Base-by-base conservation (phyloP, 2,888 invertebrate species). In the Drosophila histrio region DNA sequence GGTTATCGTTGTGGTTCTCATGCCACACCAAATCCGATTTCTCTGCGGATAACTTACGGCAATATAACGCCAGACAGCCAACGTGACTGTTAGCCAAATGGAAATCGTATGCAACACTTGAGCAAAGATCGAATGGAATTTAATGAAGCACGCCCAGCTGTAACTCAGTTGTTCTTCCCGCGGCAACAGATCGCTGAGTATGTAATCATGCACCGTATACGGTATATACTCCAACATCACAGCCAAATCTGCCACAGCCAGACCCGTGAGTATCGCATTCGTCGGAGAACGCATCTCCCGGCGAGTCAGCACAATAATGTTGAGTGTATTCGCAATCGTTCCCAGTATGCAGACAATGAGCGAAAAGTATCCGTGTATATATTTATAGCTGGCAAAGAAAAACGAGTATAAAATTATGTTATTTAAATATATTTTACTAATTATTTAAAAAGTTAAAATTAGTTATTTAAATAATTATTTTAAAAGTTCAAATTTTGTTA, bases 221-320 rank as follows among this genome's bases (percentile, higher is more conserved):
- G 98, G 98, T 71, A 98, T 96, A 91, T 98, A 98, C 86, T 97
- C 97, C 83, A 98, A 93, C 95, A 98, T 98, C n/a, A 98, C 98
- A 11, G 97, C 93, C 26, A 98, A 93, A 91, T 98, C 98, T 19
- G 98, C 97, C 5, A 98, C 95, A 0, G 98, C 98, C 34, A 97
- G 93, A 5, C 96, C 97, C 0, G 97, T 97, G 43, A 98, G 94
- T 73, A 98, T 97, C 53, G 96, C 95, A 92, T 98, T 98, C 28
- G 98, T 98, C 2, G 98, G 96, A 62, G 97, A 97, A 70, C 94
- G 93, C 97, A 98, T 98, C 91, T 98, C 97, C 24, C 96, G 95
- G 15, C 97, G 94, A 6, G 97, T 96, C 53, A 98, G 93, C 8
- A 98, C 97, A 44, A 96, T 95, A 72, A 98, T 96, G 92, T 98